Evolutionary conservation across 2,888 invertebrate genomes (phyloP).

Genomic region (Esperia sulphurella): DNA sequence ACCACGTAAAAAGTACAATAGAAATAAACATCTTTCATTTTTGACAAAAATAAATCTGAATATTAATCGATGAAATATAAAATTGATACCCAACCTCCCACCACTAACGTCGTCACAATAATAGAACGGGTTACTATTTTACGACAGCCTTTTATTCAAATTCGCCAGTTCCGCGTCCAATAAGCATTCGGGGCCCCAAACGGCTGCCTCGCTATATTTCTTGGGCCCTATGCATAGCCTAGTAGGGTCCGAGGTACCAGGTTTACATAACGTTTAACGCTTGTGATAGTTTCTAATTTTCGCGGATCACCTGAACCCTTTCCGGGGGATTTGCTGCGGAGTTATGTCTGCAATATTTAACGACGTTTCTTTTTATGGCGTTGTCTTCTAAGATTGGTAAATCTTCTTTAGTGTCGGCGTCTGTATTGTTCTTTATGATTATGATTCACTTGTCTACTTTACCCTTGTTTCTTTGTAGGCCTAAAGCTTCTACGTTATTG

Average conservation of each 20-base stretch:
- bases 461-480: neutral
- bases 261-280: slow-evolving; percentile 11
- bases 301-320: slow-evolving; percentile 5
- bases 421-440: neutral
- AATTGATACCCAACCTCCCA: slow-evolving; percentile 17
- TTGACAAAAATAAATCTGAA: no score
- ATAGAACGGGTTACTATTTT: slow-evolving; percentile 69
- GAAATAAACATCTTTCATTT: no score
- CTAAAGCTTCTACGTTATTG: no score
- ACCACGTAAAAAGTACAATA: no score
- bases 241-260: slow-evolving; percentile 7
- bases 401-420: neutral
- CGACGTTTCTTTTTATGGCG: neutral
- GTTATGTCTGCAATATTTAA: neutral
- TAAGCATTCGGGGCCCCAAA: slow-evolving; percentile 47
- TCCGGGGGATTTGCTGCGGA: neutral
- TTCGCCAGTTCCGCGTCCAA: slow-evolving; percentile 62
- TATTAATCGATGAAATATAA: no score
- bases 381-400: neutral
- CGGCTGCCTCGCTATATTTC: slow-evolving; percentile 34
- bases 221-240: slow-evolving; percentile 39
- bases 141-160: slow-evolving; percentile 75
- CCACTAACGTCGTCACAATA: slow-evolving; percentile 49
- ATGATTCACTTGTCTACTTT: neutral
- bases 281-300: slow-evolving; percentile 12